Base-by-base conservation (phyloP, 2,888 invertebrate species). In the Torymus texanus region DNA sequence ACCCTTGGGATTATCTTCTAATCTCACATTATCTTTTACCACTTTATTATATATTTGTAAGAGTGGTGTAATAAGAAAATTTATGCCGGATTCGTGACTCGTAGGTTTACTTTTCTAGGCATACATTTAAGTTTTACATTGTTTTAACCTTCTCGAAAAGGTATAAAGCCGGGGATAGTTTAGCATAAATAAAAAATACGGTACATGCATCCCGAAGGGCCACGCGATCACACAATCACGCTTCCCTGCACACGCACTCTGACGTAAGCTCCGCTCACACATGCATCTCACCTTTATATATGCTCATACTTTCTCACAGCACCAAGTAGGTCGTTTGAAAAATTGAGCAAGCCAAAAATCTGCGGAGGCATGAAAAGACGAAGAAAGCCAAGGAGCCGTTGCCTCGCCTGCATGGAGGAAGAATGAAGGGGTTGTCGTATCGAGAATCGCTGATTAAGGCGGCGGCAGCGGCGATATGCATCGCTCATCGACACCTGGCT, bases 401-500 rank as follows among this genome's bases (percentile, higher is more conserved):
- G 18, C 11, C 11, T 4, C 21, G 12, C 14, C 21, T 53, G n/a
- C 16, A 5, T 12, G 10, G 58, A 14, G 18, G 58, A 51, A 11
- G 11, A 1, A 41, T 3, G 61, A 50, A 13, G 13, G 11, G 13
- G 53, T 21, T 24, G 55, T 11, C 29, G 29, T 59, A 70, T 21
- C 50, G 41, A 13, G 56, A 56, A 3, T 29, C 59, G 16, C 11
- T 21, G 21, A 67, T 24, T 1, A 41, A 58, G 24, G 68, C 3
- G 62, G 29, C n/a, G n/a, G 53, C n/a, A 12, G 53, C 13, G 16
- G 29, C 18, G 41, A 41, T 16, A 50, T 41, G 11, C 21, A 21
- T 66, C 58, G 14, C 61, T 78, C 68, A 78, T 73, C 78, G 62
- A 24, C 78, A 78, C 72, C 78, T 71, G 71, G 59, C 24, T n/a